These are phyloP conservation scores for Arvicanthis niloticus DNA, from an alignment of 2,113 vertebrate genomes.

Conservation along the genomic window DNA sequence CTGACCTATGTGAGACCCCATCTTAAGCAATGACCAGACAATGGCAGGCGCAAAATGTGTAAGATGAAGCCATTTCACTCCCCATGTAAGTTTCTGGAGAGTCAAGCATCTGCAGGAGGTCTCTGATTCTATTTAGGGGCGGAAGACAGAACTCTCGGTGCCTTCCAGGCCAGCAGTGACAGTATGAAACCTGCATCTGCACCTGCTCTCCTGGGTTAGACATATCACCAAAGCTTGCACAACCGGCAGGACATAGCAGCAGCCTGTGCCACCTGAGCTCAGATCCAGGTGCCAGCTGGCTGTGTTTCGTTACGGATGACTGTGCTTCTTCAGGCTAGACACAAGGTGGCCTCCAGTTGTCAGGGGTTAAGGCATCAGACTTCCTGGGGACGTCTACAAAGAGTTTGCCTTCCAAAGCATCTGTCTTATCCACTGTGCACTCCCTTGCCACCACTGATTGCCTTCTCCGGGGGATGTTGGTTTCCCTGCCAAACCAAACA, in stretches of 20 bases:
- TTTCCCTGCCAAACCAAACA: not conserved
- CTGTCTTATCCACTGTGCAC: not conserved
- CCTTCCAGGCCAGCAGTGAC: not conserved
- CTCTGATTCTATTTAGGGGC: not conserved
- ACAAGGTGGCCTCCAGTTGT: not conserved
- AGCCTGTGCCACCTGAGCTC: not conserved
- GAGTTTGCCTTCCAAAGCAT: not conserved
- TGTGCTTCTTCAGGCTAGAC: not conserved
- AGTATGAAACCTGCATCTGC: not conserved
- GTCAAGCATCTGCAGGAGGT: not conserved
- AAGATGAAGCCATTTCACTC: not conserved
- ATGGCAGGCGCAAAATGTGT: too few relatives aligned
- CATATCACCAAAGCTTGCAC: not conserved
- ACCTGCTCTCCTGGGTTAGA: constrained; percentile 26
- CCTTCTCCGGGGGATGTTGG: not conserved
- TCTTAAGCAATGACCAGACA: not conserved
- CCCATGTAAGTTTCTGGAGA: not conserved
- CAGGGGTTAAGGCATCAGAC: not conserved
- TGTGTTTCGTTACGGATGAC: not conserved
- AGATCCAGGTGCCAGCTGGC: not conserved
- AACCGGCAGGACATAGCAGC: not conserved
- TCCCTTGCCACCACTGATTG: not conserved
- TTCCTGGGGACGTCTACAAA: not conserved
- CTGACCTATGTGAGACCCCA: not conserved
- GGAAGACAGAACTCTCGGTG: not conserved